A percentile compares a stretch with the other conserved stretches of the same genome.
These are phyloP conservation scores for Notodonta dromedarius DNA, from an alignment of 2,888 invertebrate species.

Conservation along the genomic window DNA sequence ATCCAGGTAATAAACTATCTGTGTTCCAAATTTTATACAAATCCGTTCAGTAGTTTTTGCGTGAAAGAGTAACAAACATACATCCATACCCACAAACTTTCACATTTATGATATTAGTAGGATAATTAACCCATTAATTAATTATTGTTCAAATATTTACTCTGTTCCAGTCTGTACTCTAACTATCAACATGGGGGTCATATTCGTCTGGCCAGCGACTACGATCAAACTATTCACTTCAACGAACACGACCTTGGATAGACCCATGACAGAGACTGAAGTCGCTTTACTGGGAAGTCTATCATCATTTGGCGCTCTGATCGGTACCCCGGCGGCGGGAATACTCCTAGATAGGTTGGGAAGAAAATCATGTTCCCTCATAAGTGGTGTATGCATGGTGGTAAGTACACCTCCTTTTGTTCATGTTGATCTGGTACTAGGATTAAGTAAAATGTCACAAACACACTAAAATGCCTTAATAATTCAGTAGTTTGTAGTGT, in stretches of 20 bases:
- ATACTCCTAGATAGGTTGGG: constrained; percentile 53
- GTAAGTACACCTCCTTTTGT: constrained; percentile 41
- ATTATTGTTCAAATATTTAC: background rate
- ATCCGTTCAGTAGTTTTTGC: too few species aligned
- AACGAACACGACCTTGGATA: constrained; percentile 51
- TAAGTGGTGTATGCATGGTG: constrained; percentile 47
- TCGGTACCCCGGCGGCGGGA: constrained; percentile 51
- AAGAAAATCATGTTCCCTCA: constrained; percentile 48
- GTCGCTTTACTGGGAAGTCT: constrained; percentile 57
- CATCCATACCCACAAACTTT: too few species aligned
- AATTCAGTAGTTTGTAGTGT: too few species aligned
- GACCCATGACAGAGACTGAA: constrained; percentile 60
- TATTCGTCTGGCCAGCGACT: constrained; percentile 66
- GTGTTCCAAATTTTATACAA: too few species aligned
- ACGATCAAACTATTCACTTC: constrained; percentile 57
- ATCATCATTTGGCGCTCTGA: constrained; percentile 56
- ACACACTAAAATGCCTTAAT: too few species aligned
- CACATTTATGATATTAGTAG: too few species aligned
- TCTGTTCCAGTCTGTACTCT: constrained; percentile 21
- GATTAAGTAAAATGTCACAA: background rate
- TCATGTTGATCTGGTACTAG: background rate
- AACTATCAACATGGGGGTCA: constrained; percentile 47
- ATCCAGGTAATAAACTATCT: too few species aligned
- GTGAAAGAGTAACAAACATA: too few species aligned
- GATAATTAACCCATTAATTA: background rate